Percentiles rank a stretch among this genome's conserved stretches.
Evolutionary conservation across 1,140 invertebrate species (phyloP).

Genomic region (Neodiprion pinetum): DNA sequence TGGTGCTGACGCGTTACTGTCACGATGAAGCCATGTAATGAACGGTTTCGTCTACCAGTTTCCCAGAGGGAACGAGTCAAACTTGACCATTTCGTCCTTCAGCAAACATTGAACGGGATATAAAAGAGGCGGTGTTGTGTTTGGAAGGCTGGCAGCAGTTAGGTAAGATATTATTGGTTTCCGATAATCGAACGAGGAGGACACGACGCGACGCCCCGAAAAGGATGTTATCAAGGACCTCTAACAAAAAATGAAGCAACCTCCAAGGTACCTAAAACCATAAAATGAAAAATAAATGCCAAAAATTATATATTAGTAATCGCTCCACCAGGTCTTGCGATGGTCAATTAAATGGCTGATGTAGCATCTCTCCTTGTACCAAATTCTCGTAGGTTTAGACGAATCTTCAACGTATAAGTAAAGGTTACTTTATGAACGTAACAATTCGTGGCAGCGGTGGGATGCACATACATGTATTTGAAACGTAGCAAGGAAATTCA

Average conservation of each 20-base stretch:
- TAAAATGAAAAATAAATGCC: neutral
- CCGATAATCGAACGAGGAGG: neutral
- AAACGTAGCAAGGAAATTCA: too few relatives aligned
- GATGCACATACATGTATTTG: too few relatives aligned
- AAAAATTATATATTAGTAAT: neutral
- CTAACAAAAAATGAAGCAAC: neutral
- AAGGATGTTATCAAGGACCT: neutral
- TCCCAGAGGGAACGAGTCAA: neutral
- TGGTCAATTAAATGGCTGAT: neutral
- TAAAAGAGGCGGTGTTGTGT: neutral
- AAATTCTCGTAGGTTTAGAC: neutral
- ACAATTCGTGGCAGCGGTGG: too few relatives aligned
- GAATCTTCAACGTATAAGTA: too few relatives aligned
- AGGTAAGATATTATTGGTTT: slow-evolving; percentile 1
- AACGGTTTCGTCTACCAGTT: neutral
- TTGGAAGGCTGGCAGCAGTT: neutral
- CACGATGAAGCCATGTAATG: neutral
- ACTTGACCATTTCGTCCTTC: neutral
- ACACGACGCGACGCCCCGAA: neutral
- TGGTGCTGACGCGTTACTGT: neutral
- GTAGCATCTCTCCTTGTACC: neutral
- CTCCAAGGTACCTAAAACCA: neutral
- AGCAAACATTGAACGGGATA: slow-evolving; percentile 5
- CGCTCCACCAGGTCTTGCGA: neutral
- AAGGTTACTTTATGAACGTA: too few relatives aligned